A percentile compares a stretch with the other conserved stretches of the same genome.
Evolutionary conservation across 1,140 invertebrate genomes (phyloP).

Genomic region (Thaumetopoea pityocampa): DNA sequence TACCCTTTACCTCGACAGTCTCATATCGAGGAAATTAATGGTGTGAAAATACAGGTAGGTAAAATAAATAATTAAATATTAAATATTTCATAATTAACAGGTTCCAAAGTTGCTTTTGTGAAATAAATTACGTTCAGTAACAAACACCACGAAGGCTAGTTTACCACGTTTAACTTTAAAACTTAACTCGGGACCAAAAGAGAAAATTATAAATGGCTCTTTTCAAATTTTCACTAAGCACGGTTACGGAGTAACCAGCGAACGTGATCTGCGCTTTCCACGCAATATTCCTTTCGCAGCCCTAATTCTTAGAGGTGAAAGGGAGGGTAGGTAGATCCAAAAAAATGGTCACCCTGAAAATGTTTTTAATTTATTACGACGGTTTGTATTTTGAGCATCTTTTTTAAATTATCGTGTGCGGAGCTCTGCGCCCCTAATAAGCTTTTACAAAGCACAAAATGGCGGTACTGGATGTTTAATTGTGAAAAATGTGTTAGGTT

Average conservation of each 20-base stretch:
- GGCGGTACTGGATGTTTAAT: constrained; percentile 11
- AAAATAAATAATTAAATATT: no score
- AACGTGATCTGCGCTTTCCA: constrained; percentile 3
- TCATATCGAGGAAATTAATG: no score
- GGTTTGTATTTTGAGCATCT: constrained; percentile 28
- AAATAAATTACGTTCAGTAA: constrained; percentile 6
- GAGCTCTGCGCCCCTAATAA: constrained; percentile 19
- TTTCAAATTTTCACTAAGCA: constrained; percentile 26
- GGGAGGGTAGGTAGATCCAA: constrained; percentile 13
- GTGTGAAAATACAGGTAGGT: no score
- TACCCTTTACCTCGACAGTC: no score
- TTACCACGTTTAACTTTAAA: constrained; percentile 18
- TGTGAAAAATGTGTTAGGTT: constrained; percentile 7
- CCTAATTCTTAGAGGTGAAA: no score
- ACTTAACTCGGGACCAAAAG: constrained; percentile 19
- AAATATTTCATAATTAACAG: no score
- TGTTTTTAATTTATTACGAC: constrained; percentile 37
- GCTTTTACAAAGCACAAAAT: constrained; percentile 15
- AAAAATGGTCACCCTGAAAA: constrained; percentile 22
- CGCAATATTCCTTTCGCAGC: no score
- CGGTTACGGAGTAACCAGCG: constrained; percentile 16
- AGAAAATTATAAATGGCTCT: constrained; percentile 32
- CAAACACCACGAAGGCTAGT: constrained; percentile 7
- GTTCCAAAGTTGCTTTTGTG: neutral
- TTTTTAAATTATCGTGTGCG: constrained; percentile 25